Percentiles rank a stretch among this genome's conserved stretches.
Conservation (phyloP, 2,797 vertebrate genomes). For the Leptatherina wallacei region DNA sequence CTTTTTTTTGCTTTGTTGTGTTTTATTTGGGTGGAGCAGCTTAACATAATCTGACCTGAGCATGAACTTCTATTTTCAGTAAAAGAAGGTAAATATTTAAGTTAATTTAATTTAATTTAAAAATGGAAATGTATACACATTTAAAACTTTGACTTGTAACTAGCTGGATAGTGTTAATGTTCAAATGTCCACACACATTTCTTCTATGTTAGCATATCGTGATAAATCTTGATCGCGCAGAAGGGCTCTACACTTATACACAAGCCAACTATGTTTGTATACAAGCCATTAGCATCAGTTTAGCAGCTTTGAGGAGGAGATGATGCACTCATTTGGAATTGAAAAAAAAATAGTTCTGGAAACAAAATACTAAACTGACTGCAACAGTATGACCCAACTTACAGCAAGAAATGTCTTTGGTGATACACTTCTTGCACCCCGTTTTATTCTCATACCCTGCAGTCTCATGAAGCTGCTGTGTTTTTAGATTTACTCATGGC, state of each 20-base stretch:
- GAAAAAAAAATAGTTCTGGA: constrained; percentile 25
- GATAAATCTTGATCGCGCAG: constrained; percentile 49
- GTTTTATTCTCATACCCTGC: constrained; percentile 43
- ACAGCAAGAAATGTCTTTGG: constrained; percentile 19
- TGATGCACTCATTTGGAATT: constrained; percentile 53
- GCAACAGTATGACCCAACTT: constrained; percentile 10
- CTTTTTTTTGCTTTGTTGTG: too few relatives aligned
- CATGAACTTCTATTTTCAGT: not conserved
- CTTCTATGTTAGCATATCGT: constrained; percentile 23
- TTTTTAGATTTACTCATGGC: constrained; percentile 70
- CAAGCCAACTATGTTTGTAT: constrained; percentile 63
- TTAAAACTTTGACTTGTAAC: too few relatives aligned
- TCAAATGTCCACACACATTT: not conserved
- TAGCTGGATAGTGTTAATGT: not conserved
- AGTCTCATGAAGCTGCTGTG: constrained; percentile 47
- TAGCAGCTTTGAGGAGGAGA: constrained; percentile 43
- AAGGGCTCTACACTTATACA: constrained; percentile 40
- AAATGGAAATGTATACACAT: too few relatives aligned
- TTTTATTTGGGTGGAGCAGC: not conserved
- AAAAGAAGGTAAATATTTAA: too few relatives aligned
- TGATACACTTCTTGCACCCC: constrained; percentile 31
- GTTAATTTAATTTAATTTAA: too few relatives aligned
- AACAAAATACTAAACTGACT: constrained; percentile 37
- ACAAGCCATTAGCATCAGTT: constrained; percentile 43
- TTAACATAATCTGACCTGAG: not conserved